These are phyloP conservation scores for Ophraella communa DNA, from an alignment of 2,888 invertebrate genomes.

Conservation along the genomic window DNA sequence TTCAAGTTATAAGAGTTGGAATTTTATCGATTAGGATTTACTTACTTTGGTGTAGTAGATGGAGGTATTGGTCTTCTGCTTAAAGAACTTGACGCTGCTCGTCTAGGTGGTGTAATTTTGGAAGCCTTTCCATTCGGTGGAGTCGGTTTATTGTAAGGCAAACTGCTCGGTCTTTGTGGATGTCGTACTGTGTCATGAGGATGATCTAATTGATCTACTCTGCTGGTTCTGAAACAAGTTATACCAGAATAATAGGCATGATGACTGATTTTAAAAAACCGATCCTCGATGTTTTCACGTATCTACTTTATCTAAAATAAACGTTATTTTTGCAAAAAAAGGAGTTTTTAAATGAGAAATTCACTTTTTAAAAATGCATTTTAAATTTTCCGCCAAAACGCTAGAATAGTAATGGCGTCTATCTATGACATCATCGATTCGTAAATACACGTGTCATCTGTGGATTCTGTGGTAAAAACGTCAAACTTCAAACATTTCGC, in stretches of 20 bases:
- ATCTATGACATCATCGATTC: too few species aligned
- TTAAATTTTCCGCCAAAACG: too few species aligned
- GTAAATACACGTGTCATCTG: too few species aligned
- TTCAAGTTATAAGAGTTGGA: not conserved
- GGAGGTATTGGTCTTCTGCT: slow-evolving; percentile 62
- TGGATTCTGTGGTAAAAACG: too few species aligned
- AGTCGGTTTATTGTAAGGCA: slow-evolving; percentile 68
- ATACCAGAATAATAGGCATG: not conserved
- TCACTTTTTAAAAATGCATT: too few species aligned
- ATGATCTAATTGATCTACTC: slow-evolving; percentile 67
- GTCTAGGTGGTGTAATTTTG: slow-evolving; percentile 62
- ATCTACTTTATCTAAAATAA: too few species aligned
- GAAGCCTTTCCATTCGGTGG: slow-evolving; percentile 49
- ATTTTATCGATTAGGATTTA: slow-evolving; percentile 11
- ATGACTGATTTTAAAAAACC: too few species aligned
- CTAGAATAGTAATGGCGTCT: too few species aligned
- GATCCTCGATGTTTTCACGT: too few species aligned
- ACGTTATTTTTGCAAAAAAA: too few species aligned
- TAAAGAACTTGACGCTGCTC: slow-evolving; percentile 73
- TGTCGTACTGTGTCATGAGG: slow-evolving; percentile 54
- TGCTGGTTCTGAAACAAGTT: slow-evolving; percentile 62
- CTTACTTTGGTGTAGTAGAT: slow-evolving; percentile 60
- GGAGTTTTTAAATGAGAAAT: too few species aligned
- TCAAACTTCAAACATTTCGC: too few species aligned
- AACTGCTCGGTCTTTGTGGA: slow-evolving; percentile 69